These are phyloP conservation scores for Apis mellifera DNA, from an alignment of 1,140 invertebrate genomes.

Conservation along the genomic window DNA sequence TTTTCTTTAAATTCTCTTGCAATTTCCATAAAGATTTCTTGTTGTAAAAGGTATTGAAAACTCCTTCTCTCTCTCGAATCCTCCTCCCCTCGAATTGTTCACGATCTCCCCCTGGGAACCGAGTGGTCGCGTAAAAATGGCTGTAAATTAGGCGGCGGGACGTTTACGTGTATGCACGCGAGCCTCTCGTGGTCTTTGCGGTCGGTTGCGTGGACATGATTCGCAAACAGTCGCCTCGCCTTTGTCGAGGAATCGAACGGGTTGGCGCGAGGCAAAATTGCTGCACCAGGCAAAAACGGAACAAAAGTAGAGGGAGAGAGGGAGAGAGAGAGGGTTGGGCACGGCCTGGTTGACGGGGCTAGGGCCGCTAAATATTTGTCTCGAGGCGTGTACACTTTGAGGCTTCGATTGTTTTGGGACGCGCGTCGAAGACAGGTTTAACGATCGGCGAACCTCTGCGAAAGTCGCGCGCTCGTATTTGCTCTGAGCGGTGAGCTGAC, in stretches of 20 bases:
- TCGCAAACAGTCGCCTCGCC: conserved; percentile 35
- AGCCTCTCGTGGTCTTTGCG: conserved; percentile 19
- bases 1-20: too few species aligned
- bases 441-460: conserved; percentile 1
- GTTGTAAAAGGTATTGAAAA: too few species aligned
- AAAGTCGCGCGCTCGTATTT: conserved; percentile 6
- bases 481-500: neutral
- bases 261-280: neutral
- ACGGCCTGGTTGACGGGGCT: neutral
- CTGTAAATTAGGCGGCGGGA: conserved; percentile 72
- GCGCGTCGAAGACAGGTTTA: conserved; percentile 11
- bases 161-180: conserved; percentile 63
- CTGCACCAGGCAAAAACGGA: neutral
- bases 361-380: conserved; percentile 24
- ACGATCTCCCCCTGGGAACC: conserved; percentile 41
- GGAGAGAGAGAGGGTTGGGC: neutral
- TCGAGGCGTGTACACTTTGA: neutral
- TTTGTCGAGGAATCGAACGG: conserved; percentile 22
- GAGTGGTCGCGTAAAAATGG: conserved; percentile 64
- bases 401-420: conserved; percentile 25
- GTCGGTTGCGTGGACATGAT: conserved; percentile 56
- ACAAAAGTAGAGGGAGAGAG: neutral
- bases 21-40: too few species aligned
- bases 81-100: conserved; percentile 53
- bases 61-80: too few species aligned